phyloP scores from a whole-genome alignment of 2,888 invertebrate species.

The Esperia sulphurella region DNA sequence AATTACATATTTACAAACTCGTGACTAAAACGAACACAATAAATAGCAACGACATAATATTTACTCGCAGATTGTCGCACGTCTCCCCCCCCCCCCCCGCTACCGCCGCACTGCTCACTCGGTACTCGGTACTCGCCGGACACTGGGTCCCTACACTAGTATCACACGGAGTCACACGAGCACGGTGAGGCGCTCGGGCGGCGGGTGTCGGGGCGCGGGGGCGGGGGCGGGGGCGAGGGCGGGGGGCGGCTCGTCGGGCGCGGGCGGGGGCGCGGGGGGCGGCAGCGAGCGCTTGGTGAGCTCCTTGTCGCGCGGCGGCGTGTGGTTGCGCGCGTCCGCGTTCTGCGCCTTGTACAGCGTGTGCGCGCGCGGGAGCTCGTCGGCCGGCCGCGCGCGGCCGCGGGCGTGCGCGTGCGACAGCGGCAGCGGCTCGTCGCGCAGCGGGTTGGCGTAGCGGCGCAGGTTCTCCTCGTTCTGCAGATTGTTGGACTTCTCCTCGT shows the following conservation, averaged over 20 bases:
- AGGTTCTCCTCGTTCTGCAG: constrained; percentile 94
- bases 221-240: constrained; percentile 15
- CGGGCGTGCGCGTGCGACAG: constrained; percentile 30
- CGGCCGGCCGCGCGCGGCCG: constrained; percentile 63
- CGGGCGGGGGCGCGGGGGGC: constrained; percentile 60
- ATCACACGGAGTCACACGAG: constrained; percentile 26
- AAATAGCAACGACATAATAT: constrained; percentile 42
- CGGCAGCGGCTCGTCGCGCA: constrained; percentile 80
- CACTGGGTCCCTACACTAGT: constrained; percentile 34
- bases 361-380: constrained; percentile 78
- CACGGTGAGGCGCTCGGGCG: background rate
- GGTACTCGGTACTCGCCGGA: constrained; percentile 2
- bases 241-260: constrained; percentile 15
- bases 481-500: constrained; percentile 94
- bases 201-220: background rate
- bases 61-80: background rate
- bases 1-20: constrained; percentile 64
- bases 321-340: constrained; percentile 90
- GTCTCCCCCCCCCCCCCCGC: background rate
- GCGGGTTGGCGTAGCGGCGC: constrained; percentile 88
- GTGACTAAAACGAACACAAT: constrained; percentile 45
- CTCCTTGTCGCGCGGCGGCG: constrained; percentile 87
- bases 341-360: constrained; percentile 91
- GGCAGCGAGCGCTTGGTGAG: constrained; percentile 85
- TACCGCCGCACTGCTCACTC: constrained; percentile 19